Percentiles rank a stretch among this genome's conserved stretches.
These are phyloP conservation scores for Platanista minor DNA, from an alignment of 2,113 vertebrate species.

Conservation along the genomic window DNA sequence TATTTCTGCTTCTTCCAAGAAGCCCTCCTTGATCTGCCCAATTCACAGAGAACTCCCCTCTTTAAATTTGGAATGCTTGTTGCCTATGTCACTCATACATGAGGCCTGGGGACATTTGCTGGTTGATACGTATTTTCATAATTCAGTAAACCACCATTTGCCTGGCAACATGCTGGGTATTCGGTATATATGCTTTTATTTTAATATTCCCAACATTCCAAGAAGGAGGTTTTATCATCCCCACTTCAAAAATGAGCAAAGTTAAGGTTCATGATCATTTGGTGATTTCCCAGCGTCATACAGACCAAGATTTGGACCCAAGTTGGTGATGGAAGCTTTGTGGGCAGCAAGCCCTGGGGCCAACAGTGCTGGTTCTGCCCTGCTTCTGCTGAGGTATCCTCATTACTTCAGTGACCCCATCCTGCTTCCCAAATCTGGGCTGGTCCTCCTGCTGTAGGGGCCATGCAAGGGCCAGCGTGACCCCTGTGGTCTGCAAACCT, in stretches of 20 bases:
- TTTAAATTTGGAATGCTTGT: background rate
- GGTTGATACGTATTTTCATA: background rate
- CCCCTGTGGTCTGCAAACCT: background rate
- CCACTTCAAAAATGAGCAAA: background rate
- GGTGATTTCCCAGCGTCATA: background rate
- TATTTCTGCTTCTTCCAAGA: background rate
- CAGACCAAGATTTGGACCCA: background rate
- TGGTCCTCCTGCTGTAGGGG: background rate
- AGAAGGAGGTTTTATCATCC: background rate
- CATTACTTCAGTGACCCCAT: background rate
- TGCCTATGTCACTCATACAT: background rate
- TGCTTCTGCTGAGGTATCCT: rapidly evolving
- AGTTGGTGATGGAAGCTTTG: background rate
- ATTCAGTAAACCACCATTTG: background rate
- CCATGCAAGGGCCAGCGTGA: background rate
- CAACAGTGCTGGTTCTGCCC: rapidly evolving
- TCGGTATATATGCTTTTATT: background rate
- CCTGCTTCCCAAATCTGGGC: background rate
- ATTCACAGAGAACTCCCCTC: background rate
- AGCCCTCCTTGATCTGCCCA: background rate
- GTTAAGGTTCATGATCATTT: background rate
- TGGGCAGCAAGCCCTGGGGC: background rate
- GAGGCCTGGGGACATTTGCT: background rate
- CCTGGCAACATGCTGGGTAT: background rate
- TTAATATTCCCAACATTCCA: background rate